phyloP scores from a whole-genome alignment of 2,888 invertebrate genomes.

The Loripinus fragilis region DNA sequence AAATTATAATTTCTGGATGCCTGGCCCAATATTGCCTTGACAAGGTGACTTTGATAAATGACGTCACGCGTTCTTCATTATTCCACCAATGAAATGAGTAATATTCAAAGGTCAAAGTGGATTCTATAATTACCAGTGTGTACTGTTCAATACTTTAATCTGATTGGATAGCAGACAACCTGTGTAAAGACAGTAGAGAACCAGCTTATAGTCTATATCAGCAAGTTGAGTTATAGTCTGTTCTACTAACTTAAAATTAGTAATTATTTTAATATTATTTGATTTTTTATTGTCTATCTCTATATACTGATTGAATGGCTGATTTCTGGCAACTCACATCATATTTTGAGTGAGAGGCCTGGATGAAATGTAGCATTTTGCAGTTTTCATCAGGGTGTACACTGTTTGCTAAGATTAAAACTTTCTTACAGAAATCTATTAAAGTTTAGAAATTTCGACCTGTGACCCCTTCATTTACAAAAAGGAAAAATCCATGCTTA shows the following conservation, averaged over 20 bases:
- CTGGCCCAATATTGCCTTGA: background rate
- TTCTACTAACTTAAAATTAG: background rate
- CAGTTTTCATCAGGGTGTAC: too few species aligned
- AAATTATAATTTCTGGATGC: conserved; percentile 10
- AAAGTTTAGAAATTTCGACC: too few species aligned
- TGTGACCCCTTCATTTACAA: too few species aligned
- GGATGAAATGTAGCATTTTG: too few species aligned
- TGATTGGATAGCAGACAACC: background rate
- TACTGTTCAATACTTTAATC: background rate
- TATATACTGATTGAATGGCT: too few species aligned
- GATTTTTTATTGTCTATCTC: too few species aligned
- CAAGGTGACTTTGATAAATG: conserved; percentile 23
- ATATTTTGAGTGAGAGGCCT: too few species aligned
- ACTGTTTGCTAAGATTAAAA: too few species aligned
- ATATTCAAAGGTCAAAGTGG: background rate
- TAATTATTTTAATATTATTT: too few species aligned
- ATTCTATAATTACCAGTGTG: conserved; percentile 17
- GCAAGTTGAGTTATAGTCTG: background rate
- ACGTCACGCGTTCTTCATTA: conserved; percentile 35
- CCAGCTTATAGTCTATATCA: background rate
- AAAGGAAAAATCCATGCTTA: too few species aligned
- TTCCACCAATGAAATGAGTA: conserved; percentile 21
- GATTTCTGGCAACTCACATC: too few species aligned
- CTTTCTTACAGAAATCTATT: too few species aligned
- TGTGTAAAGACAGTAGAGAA: background rate